These are phyloP conservation scores for Fragum sueziense DNA, from an alignment of 2,888 invertebrate species.

Conservation along the genomic window DNA sequence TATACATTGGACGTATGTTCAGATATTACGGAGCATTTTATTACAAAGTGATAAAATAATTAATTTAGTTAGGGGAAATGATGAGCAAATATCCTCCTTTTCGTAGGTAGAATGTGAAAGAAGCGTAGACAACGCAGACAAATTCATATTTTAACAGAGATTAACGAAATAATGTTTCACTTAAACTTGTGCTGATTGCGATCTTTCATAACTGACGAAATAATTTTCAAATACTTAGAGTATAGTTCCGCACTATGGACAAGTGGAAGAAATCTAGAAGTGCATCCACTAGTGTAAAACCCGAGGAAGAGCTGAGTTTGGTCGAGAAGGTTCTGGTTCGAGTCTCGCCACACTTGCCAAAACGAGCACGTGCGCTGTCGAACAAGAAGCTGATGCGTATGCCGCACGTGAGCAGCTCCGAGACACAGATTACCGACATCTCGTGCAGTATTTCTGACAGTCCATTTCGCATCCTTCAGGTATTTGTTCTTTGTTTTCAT, in stretches of 20 bases:
- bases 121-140: too few species aligned
- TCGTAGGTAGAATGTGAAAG: too few species aligned
- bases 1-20: too few species aligned
- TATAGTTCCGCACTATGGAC: not conserved
- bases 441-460: conserved; percentile 9
- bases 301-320: conserved; percentile 7
- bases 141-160: too few species aligned
- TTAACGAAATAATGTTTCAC: too few species aligned
- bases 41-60: too few species aligned
- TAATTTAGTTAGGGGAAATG: too few species aligned
- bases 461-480: conserved; percentile 13
- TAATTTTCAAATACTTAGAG: too few species aligned
- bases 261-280: not conserved
- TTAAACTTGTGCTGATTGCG: too few species aligned
- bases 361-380: not conserved
- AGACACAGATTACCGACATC: conserved; percentile 15
- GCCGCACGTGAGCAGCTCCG: conserved; percentile 12
- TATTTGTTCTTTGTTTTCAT: not conserved
- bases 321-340: conserved; percentile 14
- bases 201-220: too few species aligned
- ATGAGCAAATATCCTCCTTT: too few species aligned
- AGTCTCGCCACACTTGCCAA: conserved; percentile 13
- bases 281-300: not conserved
- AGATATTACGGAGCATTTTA: too few species aligned
- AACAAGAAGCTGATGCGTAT: not conserved